Evolutionary conservation across 2,888 invertebrate species (phyloP).

Genomic region (Cepaea hortensis): DNA sequence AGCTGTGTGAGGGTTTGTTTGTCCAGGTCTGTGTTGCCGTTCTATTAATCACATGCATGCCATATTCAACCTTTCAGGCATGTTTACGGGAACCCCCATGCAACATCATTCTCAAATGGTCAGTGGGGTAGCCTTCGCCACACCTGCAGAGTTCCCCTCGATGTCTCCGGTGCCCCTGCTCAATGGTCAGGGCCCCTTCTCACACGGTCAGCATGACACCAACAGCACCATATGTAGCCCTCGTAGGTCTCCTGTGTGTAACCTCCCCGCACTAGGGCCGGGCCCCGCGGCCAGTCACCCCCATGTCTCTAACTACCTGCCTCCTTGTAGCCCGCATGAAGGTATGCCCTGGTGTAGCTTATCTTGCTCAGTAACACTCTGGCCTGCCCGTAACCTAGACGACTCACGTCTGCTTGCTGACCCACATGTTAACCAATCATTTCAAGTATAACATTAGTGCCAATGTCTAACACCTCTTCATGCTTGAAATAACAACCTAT

Average conservation of each 20-base stretch:
- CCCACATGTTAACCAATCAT: too few species aligned
- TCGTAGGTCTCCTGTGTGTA: conserved; percentile 23
- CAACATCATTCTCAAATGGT: conserved; percentile 26
- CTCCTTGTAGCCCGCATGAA: conserved; percentile 31
- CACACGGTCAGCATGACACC: conserved; percentile 36
- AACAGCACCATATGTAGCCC: background rate
- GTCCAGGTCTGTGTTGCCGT: background rate
- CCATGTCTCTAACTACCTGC: conserved; percentile 3
- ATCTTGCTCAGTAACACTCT: background rate
- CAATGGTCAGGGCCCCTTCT: conserved; percentile 31
- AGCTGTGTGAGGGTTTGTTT: background rate
- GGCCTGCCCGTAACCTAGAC: background rate
- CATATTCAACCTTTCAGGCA: conserved; percentile 41
- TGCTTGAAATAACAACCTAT: too few species aligned
- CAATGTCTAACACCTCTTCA: too few species aligned
- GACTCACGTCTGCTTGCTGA: background rate
- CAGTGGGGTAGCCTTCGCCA: conserved; percentile 27
- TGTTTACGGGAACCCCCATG: conserved; percentile 34
- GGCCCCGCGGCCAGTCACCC: background rate
- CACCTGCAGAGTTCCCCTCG: conserved; percentile 28
- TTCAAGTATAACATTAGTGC: too few species aligned
- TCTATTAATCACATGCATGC: conserved; percentile 20
- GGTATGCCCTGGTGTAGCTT: conserved; percentile 20
- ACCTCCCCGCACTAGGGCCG: background rate
- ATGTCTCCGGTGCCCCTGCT: conserved; percentile 23